Conservation (phyloP, 2,113 vertebrate genomes). For the Sardina pilchardus region DNA sequence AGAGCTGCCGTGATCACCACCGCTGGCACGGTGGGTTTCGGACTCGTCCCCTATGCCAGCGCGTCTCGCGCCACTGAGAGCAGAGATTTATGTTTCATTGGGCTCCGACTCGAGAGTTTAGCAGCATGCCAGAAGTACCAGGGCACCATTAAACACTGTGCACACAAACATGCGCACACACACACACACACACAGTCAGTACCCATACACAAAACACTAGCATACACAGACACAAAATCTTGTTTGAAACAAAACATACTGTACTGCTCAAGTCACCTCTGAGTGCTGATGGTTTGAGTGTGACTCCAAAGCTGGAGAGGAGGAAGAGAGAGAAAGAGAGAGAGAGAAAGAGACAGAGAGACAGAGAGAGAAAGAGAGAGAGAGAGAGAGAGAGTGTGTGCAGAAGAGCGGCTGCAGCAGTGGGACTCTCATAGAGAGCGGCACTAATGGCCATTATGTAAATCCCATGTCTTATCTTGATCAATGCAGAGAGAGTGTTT, state of each 20-base stretch:
- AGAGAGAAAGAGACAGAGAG: neutral
- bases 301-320: neutral
- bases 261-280: neutral
- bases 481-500: slow-evolving; percentile 31
- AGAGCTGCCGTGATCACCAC: neutral
- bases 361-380: neutral
- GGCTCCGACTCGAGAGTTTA: neutral
- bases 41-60: neutral
- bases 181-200: slow-evolving; percentile 2
- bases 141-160: neutral
- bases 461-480: slow-evolving; percentile 40
- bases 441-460: slow-evolving; percentile 45
- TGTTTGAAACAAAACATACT: neutral
- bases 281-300: neutral
- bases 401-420: neutral
- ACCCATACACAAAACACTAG: neutral
- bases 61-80: neutral
- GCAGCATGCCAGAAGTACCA: neutral
- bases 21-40: neutral
- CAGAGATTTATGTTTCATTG: neutral
- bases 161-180: neutral
- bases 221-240: neutral
- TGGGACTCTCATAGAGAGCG: slow-evolving; percentile 2
- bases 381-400: neutral
- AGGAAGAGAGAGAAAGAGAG: neutral